A percentile compares a stretch with the other conserved stretches of the same genome.
These are phyloP conservation scores for Drosophila athabasca DNA, from an alignment of 1,140 invertebrate genomes.

Conservation along the genomic window DNA sequence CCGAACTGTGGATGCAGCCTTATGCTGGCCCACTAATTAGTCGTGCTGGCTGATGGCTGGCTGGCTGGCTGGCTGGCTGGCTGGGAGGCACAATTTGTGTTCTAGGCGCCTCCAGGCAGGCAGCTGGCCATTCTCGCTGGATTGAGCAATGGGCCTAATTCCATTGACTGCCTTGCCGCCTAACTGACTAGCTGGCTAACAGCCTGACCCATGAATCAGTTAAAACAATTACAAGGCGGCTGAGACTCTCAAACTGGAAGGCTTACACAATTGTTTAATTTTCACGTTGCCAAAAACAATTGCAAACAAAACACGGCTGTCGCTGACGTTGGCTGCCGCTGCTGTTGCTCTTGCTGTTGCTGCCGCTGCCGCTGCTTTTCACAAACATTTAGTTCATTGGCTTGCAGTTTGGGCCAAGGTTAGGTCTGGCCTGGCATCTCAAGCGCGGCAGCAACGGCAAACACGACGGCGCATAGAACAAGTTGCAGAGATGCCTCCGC, in stretches of 20 bases:
- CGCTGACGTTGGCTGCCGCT: constrained; percentile 22
- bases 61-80: neutral
- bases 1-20: constrained; percentile 12
- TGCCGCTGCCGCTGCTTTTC: constrained; percentile 57
- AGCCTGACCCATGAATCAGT: constrained; percentile 57
- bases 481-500: constrained; percentile 23
- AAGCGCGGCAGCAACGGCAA: constrained; percentile 55
- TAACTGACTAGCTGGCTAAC: neutral
- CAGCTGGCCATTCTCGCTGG: constrained; percentile 43
- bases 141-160: constrained; percentile 48
- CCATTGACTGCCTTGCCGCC: neutral
- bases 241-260: neutral
- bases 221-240: constrained; percentile 65
- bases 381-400: constrained; percentile 82
- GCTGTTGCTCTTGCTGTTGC: neutral
- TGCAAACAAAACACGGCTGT: constrained; percentile 32
- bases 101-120: constrained; percentile 35
- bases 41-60: neutral
- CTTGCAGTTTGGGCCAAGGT: constrained; percentile 75
- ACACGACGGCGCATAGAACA: constrained; percentile 27
- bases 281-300: constrained; percentile 69
- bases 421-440: constrained; percentile 65
- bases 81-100: constrained; percentile 15
- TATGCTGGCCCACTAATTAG: constrained; percentile 30
- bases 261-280: constrained; percentile 81